These are phyloP conservation scores for Rhabdomys dilectus DNA, from an alignment of 2,113 vertebrate species.

Conservation along the genomic window DNA sequence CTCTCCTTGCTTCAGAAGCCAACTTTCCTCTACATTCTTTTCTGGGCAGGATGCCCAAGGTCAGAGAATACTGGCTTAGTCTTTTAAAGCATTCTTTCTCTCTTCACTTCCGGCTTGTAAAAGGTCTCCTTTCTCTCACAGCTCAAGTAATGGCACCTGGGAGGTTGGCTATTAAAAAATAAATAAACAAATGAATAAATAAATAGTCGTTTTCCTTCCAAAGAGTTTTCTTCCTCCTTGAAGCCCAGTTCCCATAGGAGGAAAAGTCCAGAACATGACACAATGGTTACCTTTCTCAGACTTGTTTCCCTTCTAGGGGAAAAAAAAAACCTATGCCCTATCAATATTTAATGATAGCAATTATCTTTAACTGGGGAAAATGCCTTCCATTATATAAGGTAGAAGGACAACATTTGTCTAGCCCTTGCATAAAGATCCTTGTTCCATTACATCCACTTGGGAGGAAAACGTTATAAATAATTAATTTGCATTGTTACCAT, in stretches of 20 bases:
- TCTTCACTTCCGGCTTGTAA: slow-evolving; percentile 30
- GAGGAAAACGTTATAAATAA: slow-evolving; percentile 69
- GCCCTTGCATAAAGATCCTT: slow-evolving; percentile 63
- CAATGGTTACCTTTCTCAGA: slow-evolving; percentile 61
- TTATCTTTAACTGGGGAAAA: slow-evolving; percentile 77
- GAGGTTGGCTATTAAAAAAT: not conserved
- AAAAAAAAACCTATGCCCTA: slow-evolving; percentile 3
- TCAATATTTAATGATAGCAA: slow-evolving; percentile 81
- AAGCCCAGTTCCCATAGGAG: not conserved
- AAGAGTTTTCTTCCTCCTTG: slow-evolving; percentile 57
- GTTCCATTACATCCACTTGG: slow-evolving; percentile 62
- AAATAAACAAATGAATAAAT: slow-evolving; percentile 15
- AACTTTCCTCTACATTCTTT: not conserved
- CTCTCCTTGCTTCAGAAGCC: not conserved
- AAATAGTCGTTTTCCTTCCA: not conserved
- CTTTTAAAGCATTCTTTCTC: slow-evolving; percentile 23
- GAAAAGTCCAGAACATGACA: slow-evolving; percentile 4
- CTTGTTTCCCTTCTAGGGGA: slow-evolving; percentile 60
- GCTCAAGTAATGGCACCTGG: not conserved
- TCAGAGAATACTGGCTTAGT: slow-evolving; percentile 11
- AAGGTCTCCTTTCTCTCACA: slow-evolving; percentile 35
- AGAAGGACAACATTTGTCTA: slow-evolving; percentile 72
- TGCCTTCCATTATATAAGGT: slow-evolving; percentile 63
- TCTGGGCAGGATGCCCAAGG: slow-evolving; percentile 9
- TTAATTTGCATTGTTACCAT: slow-evolving; percentile 66